These are phyloP conservation scores for Danionella cerebrum DNA, from an alignment of 2,113 vertebrate genomes.

Conservation along the genomic window DNA sequence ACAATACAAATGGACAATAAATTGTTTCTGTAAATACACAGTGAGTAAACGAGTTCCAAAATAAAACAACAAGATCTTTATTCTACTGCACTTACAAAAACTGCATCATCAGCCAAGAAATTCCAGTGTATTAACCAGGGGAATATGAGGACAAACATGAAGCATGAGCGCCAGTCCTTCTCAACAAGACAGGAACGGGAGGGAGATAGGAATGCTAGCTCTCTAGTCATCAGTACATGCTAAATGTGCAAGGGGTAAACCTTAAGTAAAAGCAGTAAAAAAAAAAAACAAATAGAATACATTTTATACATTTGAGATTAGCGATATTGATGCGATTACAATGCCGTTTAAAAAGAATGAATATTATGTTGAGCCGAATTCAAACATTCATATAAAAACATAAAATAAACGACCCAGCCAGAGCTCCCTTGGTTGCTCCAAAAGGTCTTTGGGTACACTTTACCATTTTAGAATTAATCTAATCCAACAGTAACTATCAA, in stretches of 20 bases:
- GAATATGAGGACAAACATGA: constrained; percentile 14
- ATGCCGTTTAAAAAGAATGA: too few species aligned
- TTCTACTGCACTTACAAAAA: constrained; percentile 6
- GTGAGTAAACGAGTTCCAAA: background rate
- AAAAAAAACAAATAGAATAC: too few species aligned
- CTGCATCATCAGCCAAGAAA: constrained; percentile 11
- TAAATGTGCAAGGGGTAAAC: background rate
- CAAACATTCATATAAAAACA: too few species aligned
- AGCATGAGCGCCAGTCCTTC: constrained; percentile 3
- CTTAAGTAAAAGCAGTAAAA: background rate
- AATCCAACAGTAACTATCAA: too few species aligned
- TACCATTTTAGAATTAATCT: too few species aligned
- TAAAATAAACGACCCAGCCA: too few species aligned
- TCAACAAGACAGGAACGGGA: background rate
- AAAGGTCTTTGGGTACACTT: too few species aligned
- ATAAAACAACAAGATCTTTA: constrained; percentile 4
- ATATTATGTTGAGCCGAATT: too few species aligned
- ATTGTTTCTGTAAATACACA: background rate
- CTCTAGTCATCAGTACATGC: background rate
- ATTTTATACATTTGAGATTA: too few species aligned
- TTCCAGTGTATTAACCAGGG: constrained; percentile 10
- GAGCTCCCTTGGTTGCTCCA: too few species aligned
- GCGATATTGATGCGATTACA: too few species aligned
- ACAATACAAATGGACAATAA: background rate
- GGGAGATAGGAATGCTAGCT: background rate